Percentiles rank a stretch among this genome's conserved stretches.
Evolutionary conservation across 2,113 vertebrate species (phyloP).

Genomic region (Spermophilus dauricus): DNA sequence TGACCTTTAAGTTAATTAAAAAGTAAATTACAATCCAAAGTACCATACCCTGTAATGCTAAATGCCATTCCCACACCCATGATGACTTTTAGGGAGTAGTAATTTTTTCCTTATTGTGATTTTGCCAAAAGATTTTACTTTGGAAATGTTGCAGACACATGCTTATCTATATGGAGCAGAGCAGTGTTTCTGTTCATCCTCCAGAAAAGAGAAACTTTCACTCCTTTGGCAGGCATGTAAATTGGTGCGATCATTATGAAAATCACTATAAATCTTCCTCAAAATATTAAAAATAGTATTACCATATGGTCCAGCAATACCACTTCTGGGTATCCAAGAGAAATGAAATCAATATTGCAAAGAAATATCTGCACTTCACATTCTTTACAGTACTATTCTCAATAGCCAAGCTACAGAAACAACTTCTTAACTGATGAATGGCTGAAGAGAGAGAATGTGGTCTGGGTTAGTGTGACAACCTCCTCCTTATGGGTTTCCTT

Average conservation of each 20-base stretch:
- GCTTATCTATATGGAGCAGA: background rate
- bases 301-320: background rate
- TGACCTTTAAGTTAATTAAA: conserved; percentile 72
- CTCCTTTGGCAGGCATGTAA: background rate
- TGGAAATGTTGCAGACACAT: background rate
- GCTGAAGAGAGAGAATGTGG: background rate
- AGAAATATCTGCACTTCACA: background rate
- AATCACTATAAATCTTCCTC: background rate
- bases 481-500: background rate
- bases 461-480: background rate
- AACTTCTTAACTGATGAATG: too few relatives aligned
- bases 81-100: conserved; percentile 32
- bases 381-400: background rate
- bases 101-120: conserved; percentile 14
- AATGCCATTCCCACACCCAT: conserved; percentile 42
- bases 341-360: background rate
- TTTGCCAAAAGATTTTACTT: conserved; percentile 28
- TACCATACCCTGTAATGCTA: background rate
- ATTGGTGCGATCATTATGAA: background rate
- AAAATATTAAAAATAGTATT: background rate
- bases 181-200: background rate
- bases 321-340: too few relatives aligned
- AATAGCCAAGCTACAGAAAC: background rate
- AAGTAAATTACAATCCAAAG: conserved; percentile 55
- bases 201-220: background rate